phyloP scores from a whole-genome alignment of 2,888 invertebrate genomes.

The Sarcophaga carnaria region DNA sequence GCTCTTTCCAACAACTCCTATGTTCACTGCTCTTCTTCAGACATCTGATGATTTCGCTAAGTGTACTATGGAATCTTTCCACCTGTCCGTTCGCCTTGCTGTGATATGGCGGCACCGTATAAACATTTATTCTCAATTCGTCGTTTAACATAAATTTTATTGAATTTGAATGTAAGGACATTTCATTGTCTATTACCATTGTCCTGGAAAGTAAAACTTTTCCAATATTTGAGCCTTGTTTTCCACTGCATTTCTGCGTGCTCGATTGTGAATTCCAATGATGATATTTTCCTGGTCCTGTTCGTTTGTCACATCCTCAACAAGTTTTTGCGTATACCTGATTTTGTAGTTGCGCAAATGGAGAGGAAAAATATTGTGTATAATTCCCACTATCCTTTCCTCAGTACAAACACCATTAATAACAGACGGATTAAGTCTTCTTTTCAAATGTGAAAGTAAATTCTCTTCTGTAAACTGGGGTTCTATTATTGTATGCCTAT shows the following conservation, averaged over 20 bases:
- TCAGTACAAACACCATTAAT: neutral
- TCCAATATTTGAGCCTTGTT: conserved; percentile 58
- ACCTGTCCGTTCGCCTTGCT: neutral
- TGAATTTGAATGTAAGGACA: neutral
- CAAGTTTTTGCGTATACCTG: too few species aligned
- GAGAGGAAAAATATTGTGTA: neutral
- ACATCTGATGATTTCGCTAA: neutral
- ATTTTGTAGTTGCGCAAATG: neutral
- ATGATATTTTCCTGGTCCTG: conserved; percentile 52
- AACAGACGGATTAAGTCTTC: neutral
- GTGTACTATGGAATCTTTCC: neutral
- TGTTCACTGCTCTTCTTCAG: neutral
- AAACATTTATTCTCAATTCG: neutral
- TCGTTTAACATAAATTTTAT: neutral
- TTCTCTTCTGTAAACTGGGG: too few species aligned
- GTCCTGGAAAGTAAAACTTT: conserved; percentile 44
- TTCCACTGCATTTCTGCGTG: conserved; percentile 38
- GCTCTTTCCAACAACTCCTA: conserved; percentile 9
- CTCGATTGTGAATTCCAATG: neutral
- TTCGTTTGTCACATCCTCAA: conserved; percentile 30
- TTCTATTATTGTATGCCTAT: too few species aligned
- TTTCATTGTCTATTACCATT: neutral
- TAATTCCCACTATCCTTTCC: neutral
- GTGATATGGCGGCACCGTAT: neutral
- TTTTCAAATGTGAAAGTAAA: too few species aligned